These are phyloP conservation scores for Stichopus chloronotus DNA, from an alignment of 35 echinoderm and acorn worm genomes.

Conservation along the genomic window DNA sequence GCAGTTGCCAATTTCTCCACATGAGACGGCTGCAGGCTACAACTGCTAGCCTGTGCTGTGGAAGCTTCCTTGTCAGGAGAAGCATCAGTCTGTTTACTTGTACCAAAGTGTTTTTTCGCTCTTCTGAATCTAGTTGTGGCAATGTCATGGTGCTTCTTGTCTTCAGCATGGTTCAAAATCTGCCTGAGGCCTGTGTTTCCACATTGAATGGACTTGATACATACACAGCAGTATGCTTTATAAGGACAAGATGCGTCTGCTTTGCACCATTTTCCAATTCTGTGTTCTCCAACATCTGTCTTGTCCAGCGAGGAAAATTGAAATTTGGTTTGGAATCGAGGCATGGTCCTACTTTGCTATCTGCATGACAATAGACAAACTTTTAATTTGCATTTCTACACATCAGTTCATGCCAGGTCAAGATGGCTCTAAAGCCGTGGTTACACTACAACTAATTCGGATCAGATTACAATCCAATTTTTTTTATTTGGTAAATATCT, in stretches of 20 bases:
- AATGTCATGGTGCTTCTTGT: conserved; percentile 56
- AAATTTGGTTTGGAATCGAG: conserved; percentile 45
- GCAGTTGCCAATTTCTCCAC: conserved; percentile 28
- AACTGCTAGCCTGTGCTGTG: conserved; percentile 28
- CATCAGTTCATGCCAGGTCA: neutral
- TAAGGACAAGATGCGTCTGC: conserved; percentile 48
- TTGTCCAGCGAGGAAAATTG: conserved; percentile 57
- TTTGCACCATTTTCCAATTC: conserved; percentile 48
- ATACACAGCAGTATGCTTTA: conserved; percentile 42
- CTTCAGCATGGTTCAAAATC: conserved; percentile 57
- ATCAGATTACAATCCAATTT: neutral
- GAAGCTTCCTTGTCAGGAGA: conserved; percentile 36
- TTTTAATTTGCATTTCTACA: neutral
- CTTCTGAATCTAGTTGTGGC: conserved; percentile 54
- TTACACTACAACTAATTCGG: neutral
- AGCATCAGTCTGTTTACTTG: conserved; percentile 18
- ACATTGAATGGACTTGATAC: conserved; percentile 55
- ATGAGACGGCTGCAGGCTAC: conserved; percentile 41
- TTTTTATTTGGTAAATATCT: neutral
- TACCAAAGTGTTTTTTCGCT: conserved; percentile 44
- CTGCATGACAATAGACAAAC: neutral
- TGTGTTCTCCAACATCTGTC: conserved; percentile 48
- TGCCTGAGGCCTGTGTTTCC: conserved; percentile 55
- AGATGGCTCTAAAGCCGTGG: neutral
- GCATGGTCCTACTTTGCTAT: conserved; percentile 21